Evolutionary conservation across 2,113 vertebrate genomes (phyloP).

Genomic region (Oreochromis tanganicae): DNA sequence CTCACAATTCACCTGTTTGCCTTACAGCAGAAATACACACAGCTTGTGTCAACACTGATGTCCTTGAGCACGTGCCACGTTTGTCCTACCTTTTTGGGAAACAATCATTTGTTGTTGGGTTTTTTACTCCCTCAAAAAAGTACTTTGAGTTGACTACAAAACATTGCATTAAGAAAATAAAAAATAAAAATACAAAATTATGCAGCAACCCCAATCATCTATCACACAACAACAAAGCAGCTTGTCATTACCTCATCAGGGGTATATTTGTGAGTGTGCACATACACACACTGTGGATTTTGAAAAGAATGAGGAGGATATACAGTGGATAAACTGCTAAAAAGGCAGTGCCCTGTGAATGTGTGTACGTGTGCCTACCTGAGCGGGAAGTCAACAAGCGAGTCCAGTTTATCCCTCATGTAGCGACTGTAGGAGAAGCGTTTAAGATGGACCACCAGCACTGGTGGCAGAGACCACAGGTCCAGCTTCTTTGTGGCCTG

Average conservation of each 20-base stretch:
- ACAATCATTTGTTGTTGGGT: neutral
- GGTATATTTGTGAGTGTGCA: neutral
- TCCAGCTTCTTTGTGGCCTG: conserved; percentile 98
- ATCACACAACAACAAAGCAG: neutral
- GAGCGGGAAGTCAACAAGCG: conserved; percentile 90
- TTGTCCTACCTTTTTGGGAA: neutral
- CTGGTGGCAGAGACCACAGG: conserved; percentile 93
- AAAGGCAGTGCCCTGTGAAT: neutral
- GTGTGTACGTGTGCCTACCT: conserved; percentile 9
- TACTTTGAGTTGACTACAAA: neutral
- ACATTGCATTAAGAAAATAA: neutral
- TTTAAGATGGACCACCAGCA: conserved; percentile 95
- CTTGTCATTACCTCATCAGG: neutral
- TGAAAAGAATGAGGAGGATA: neutral
- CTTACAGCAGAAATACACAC: neutral
- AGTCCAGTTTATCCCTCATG: conserved; percentile 98
- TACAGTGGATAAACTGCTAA: neutral
- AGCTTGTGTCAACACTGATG: neutral
- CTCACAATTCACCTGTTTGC: neutral
- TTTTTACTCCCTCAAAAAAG: neutral
- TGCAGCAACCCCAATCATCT: neutral
- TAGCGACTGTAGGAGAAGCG: conserved; percentile 98
- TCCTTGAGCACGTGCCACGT: neutral
- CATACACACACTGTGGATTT: too few species aligned
- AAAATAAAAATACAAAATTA: neutral